Conservation (phyloP, 2,113 vertebrate genomes). For the Pogonocichla stellata region DNA sequence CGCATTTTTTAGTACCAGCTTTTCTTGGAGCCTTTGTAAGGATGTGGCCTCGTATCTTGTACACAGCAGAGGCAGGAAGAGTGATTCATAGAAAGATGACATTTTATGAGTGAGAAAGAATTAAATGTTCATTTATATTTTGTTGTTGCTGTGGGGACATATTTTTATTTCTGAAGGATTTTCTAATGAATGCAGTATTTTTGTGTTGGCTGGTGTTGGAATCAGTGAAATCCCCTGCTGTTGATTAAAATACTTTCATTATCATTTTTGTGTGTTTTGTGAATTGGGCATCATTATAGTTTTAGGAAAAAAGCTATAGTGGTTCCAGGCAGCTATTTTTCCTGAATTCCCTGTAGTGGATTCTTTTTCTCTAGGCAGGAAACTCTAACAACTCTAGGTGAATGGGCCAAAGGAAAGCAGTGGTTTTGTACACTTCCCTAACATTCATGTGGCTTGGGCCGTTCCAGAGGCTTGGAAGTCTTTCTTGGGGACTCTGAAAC, state of each 20-base stretch:
- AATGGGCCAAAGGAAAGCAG: slow-evolving; percentile 54
- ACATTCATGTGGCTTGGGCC: slow-evolving; percentile 55
- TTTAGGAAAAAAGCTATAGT: neutral
- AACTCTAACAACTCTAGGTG: slow-evolving; percentile 51
- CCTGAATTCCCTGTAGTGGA: slow-evolving; percentile 43
- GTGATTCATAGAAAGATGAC: neutral
- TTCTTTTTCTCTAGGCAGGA: slow-evolving; percentile 60
- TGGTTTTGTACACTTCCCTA: slow-evolving; percentile 62
- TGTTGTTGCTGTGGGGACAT: neutral
- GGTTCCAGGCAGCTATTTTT: slow-evolving; percentile 49
- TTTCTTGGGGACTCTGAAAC: slow-evolving; percentile 45
- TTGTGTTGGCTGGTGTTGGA: neutral
- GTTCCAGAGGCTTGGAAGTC: slow-evolving; percentile 29
- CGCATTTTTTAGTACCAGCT: neutral
- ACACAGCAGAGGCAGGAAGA: neutral
- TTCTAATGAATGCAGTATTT: neutral
- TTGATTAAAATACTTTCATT: neutral
- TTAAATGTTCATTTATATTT: neutral
- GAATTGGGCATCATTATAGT: neutral
- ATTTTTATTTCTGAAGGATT: neutral
- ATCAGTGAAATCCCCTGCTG: neutral
- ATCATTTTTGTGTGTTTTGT: neutral
- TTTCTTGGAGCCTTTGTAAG: neutral
- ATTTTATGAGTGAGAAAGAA: neutral
- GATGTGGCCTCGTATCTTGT: neutral